These are phyloP conservation scores for Bergia sp. DNA, from an alignment of 92 coral and sea anemone genomes.

Conservation along the genomic window DNA sequence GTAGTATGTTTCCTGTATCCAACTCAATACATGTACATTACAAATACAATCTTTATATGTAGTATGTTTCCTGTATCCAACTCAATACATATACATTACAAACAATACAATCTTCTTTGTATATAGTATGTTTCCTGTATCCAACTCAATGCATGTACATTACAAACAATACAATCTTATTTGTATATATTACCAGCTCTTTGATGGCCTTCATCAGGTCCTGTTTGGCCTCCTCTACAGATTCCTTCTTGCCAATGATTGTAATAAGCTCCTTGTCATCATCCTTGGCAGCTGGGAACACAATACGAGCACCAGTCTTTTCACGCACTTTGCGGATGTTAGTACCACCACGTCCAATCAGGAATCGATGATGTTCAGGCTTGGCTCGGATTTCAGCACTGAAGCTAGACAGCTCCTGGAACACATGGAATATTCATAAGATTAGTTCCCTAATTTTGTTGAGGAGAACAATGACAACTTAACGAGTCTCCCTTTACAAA, in stretches of 20 bases:
- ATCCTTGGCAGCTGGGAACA: constrained; percentile 89
- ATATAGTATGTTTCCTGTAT: not conserved
- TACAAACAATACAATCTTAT: not conserved
- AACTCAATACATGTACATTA: no score
- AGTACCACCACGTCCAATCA: constrained; percentile 98
- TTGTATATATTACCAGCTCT: constrained; percentile 69
- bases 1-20: no score
- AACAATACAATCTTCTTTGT: not conserved
- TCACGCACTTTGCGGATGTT: constrained; percentile 97
- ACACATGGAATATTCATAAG: not conserved
- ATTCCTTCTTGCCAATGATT: constrained; percentile 92
- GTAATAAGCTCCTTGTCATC: constrained; percentile 97
- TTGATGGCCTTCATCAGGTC: constrained; percentile 93
- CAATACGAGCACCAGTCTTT: constrained; percentile 95
- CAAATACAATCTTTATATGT: no score
- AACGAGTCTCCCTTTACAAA: not conserved
- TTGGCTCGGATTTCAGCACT: constrained; percentile 91
- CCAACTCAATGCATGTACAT: no score
- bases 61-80: no score
- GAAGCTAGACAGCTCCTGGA: constrained; percentile 89
- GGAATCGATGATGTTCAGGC: constrained; percentile 95
- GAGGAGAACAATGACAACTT: no score
- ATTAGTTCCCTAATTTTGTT: not conserved
- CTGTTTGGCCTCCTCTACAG: constrained; percentile 92
- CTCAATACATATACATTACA: no score